Base-by-base conservation (phyloP, 2,113 vertebrate species). In the Colossoma macropomum region DNA sequence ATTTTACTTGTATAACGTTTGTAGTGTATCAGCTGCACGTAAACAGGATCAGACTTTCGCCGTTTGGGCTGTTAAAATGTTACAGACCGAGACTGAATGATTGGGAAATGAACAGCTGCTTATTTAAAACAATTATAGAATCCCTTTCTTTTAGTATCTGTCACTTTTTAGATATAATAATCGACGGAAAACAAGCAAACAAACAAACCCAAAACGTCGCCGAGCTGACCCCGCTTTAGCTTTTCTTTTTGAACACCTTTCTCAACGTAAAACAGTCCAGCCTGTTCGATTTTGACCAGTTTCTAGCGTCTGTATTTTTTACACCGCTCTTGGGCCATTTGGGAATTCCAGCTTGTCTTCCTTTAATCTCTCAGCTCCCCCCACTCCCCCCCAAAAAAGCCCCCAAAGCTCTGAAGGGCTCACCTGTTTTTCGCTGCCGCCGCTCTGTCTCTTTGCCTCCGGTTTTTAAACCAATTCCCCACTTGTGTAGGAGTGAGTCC, bases 381-480 rank as follows among this genome's bases (percentile, higher is more conserved):
- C 5, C 4, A 11, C 4, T 4, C 15, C 50, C n/a, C n/a, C n/a
- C n/a, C n/a, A n/a, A n/a, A n/a, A n/a, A n/a, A n/a, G n/a, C n/a
- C n/a, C n/a, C n/a, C n/a, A n/a, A n/a, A n/a, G n/a, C n/a, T n/a
- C n/a, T n/a, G n/a, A n/a, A n/a, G 1, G 41, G 4, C 96, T 94
- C 92, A 99, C 98, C 98, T 99, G 97, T 99, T 99, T 92, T 99
- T 99, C 87, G 98, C 98, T 75, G 98, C 98, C 62, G 98, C 98
- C 5, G 98, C 98, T 94, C 98, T 97, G 96, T 99, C 98, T 95
- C 98, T 95, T 93, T 99, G 98, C 94, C 98, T 95, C 89, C 98
- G 96, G 92, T 99, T 99, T 96, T 99, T 99, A 96, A 99, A 99
- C 98, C 98, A 99, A 95, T 99, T 99, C 90, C 98, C 98, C 93